Base-by-base conservation (phyloP, 2,797 vertebrate genomes). In the Steatocranus sp. region DNA sequence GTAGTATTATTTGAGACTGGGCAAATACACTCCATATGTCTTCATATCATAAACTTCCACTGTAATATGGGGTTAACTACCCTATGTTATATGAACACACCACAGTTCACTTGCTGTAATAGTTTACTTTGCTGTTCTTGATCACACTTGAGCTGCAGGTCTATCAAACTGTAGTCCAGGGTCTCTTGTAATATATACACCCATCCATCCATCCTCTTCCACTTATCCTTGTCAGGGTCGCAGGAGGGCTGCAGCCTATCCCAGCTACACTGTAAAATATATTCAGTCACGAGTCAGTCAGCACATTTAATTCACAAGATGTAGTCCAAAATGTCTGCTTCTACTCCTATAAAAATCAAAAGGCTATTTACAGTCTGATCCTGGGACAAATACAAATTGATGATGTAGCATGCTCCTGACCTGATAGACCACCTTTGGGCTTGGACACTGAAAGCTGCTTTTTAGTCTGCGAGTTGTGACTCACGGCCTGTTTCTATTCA, bases 181-280 rank as follows among this genome's bases (percentile, higher is more conserved):
- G 38, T 68, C 36, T 68, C n/a, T 41, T 66, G 61, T 23, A 41
- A 70, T 70, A 46, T 46, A 70, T 46, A 6, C 3, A 3, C 4
- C 17, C 30, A 58, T 0, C 18, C 56, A n/a, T 61, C 0, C 3
- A 61, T 61, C 56, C 32, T 61, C 56, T 36, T 61, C 32, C 3
- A 4, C 56, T 61, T 61, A 61, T 61, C 56, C 18, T 5, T 36
- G 32, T 61, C 32, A 36, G 56, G 56, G 56, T 61, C 4, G 1
- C 0, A 10, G 18, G 0, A 61, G 56, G 32, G 56, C 0, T 61
- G 56, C 32, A 61, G 56, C 56, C 56, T 0, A 12, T 61, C 56
- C 4, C 32, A 36, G 56, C 56, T 61, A 8, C 18, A 61, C 56
- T 48, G 41, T 48, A 73, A 48, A 73, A 11, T 73, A 8, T 73